Evolutionary conservation across 2,113 vertebrate genomes (phyloP), one percentile per base, ranked within the genome.

Genomic region (Scomber colias): DNA sequence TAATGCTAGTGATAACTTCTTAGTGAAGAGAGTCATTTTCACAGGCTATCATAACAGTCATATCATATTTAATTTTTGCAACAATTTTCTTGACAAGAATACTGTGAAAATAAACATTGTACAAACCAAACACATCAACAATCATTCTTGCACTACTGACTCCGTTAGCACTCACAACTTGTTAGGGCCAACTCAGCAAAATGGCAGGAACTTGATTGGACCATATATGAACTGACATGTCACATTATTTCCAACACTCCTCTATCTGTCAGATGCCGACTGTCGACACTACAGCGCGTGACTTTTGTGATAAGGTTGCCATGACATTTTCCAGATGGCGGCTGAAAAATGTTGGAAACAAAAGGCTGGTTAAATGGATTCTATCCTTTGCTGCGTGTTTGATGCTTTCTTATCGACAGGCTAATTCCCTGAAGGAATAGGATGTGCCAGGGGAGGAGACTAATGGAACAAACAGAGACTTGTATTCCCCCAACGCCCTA

Each of bases 241-340:
- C 78, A 83, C 65, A 87, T 81, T 71, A 84, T 72, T 85, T 71
- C 50, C 16, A 31, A 84, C 87, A 78, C 69, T 40, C 45, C 4
- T 77, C 55, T 27, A 16, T 56, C 79, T 80, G 82, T 87, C 85
- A 89, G 63, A 83, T 66, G 76, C 53, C 5, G 48, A 75, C 67
- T 65, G 81, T 69, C 70, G 56, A 70, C 82, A 78, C 59, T 64
- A 24, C 65, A 74, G 75, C 31, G 21, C 50, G 79, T 74, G 79
- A 85, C 80, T 90, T 75, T 79, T 79, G 40, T 63, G 90, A 93
- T 90, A 92, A 92, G 90, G 92, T 91, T 91, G 86, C 86, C 75
- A 85, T 91, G 92, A 91, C 92, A 93, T 92, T 93, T 91, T 87
- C 85, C 86, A 90, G 89, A 91, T 84, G 85, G 77, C 7, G 14